Evolutionary conservation across 2,113 vertebrate species (phyloP), one percentile per base, ranked within the genome.

Genomic region (Oriolus oriolus): DNA sequence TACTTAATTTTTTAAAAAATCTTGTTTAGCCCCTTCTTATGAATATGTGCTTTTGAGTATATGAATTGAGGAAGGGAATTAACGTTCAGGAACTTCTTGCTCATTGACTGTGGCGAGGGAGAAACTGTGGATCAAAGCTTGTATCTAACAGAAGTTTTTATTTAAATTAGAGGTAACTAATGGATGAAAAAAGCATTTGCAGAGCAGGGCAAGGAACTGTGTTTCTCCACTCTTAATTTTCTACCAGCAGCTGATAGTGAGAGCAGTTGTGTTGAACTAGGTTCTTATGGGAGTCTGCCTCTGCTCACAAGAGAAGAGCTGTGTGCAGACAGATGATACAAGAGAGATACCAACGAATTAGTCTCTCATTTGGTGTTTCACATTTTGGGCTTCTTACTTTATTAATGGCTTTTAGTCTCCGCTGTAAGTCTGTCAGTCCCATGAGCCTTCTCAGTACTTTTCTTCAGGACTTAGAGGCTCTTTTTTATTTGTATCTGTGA

Each of bases 191-290:
- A 64, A 64, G 2, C 12, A 47, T 71, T 76, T 86, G 16, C 28
- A 42, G 69, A 61, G 12, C 10, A 24, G 20, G 5, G 30, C 9
- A 0, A 2, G 12, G 6, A 20, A 24, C 13, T 1, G 0, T 64
- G 31, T 78, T 91, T 89, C 28, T 84, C 8, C 4, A 11, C 10
- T 74, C 16, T 63, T 53, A 31, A 75, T 74, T 33, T 84, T 18
- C 33, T 69, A 70, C 13, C 9, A 54, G 52, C 22, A 89, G 31
- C 26, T 84, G 39, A 41, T 16, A 18, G 15, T 35, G 44, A 57
- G 13, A 90, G 16, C 2, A 4, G 17, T 27, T 21, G 0, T n/a
- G 14, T 56, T 68, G 30, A 73, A 24, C 7, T 22, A 37, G 15
- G 22, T 71, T 85, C 8, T 54, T 56, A 11, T 56, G 45, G 26